phyloP scores from a whole-genome alignment of 2,113 vertebrate genomes.

The Periophthalmodon schlosseri region DNA sequence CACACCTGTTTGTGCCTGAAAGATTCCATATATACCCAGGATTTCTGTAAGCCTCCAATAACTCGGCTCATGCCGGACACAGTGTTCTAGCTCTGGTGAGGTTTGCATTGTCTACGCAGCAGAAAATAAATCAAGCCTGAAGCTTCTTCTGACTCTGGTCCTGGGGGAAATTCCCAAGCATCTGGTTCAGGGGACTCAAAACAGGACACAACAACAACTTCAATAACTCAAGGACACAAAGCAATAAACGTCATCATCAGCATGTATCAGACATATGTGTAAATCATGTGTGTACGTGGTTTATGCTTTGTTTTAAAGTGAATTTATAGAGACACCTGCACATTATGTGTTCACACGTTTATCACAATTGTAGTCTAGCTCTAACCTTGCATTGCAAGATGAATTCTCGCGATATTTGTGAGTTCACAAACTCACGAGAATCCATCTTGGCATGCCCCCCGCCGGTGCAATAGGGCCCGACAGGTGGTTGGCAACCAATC shows the following conservation, averaged over 20 bases:
- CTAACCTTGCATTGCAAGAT: too few relatives aligned
- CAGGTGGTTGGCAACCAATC: too few relatives aligned
- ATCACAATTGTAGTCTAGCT: neutral
- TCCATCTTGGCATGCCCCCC: too few relatives aligned
- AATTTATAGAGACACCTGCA: too few relatives aligned
- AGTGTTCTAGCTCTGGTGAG: conserved; percentile 10
- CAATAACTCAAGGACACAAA: conserved; percentile 12
- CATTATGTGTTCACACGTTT: neutral
- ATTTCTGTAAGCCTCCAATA: neutral
- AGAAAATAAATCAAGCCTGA: conserved; percentile 58
- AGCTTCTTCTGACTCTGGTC: conserved; percentile 42
- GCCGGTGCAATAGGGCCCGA: too few relatives aligned
- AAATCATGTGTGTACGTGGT: neutral
- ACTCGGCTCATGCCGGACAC: neutral
- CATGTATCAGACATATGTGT: conserved; percentile 5
- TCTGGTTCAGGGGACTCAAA: conserved; percentile 22
- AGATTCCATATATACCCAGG: neutral
- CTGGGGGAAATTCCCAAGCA: conserved; percentile 50
- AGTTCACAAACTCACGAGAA: too few relatives aligned
- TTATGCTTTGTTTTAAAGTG: neutral
- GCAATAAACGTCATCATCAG: conserved; percentile 20
- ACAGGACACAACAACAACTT: conserved; percentile 13
- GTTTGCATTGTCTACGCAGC: conserved; percentile 37
- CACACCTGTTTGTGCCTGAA: neutral
- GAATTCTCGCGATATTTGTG: too few relatives aligned